Evolutionary conservation across 2,888 invertebrate genomes (phyloP), one percentile per base, ranked within the genome.

Genomic region (Agonopterix alstromeriana): DNA sequence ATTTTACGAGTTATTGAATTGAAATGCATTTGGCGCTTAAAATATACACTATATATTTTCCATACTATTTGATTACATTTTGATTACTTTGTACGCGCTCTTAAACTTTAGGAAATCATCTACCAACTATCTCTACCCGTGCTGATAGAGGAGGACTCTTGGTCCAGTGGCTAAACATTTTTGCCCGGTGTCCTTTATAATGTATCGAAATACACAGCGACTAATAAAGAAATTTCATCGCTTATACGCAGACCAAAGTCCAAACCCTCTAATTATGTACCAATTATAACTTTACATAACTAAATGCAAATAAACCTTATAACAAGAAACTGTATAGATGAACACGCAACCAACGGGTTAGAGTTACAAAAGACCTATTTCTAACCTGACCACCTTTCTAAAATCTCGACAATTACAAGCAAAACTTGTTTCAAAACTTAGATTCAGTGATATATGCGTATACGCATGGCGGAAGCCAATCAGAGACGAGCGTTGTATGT

Each of bases 371-470:
- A 75, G 61, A 72, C 47, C 36, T 42, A 38, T 46, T 48, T 44
- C 69, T 59, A 63, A 65, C 65, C 63, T 48, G 62, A 63, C 76
- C 69, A 42, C 86, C 87, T 88, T 88, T 87, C 87, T 87, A 88
- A 85, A 85, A 86, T 85, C 85, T 85, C 76, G 54, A 74, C 82
- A 76, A 78, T 81, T 81, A 81, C 76, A 68, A 61, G 67, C 68
- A 69, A 67, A 77, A 81, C 83, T 65, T 56, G 84, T 84, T 85
- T 79, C 77, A 77, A 82, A 79, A 38, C 38, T 10, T 10, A 79
- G 74, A 73, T 66, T 66, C 60, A 49, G 66, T 71, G 69, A 67
- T 70, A 67, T 71, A 72, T 81, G 77, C 78, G 76, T 71, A 53
- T 43, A 75, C 81, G 80, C 79, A 70, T 45, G 48, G 47, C 47